Percentiles rank a stretch among this genome's conserved stretches.
Conservation (phyloP, 2,888 invertebrate genomes). For the Synanthedon formicaeformis region DNA sequence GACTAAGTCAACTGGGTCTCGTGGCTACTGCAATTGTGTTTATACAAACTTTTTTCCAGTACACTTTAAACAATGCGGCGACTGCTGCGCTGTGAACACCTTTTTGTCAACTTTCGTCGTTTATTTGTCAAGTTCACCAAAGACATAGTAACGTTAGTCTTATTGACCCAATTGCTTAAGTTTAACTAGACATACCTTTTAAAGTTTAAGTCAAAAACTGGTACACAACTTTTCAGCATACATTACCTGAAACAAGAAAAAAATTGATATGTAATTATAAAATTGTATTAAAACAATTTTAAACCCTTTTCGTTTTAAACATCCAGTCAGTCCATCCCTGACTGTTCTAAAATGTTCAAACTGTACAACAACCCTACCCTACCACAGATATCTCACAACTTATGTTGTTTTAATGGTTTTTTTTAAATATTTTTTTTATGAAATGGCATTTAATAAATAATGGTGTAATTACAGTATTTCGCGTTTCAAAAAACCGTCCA, state of each 20-base stretch:
- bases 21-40: background rate
- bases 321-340: too few relatives aligned
- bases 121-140: constrained; percentile 5
- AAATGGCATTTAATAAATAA: background rate
- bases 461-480: background rate
- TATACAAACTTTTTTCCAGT: constrained; percentile 12
- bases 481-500: background rate
- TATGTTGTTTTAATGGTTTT: too few relatives aligned
- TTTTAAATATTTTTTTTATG: too few relatives aligned
- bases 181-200: background rate
- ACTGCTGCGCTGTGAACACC: constrained; percentile 27
- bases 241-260: too few relatives aligned
- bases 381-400: too few relatives aligned
- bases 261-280: too few relatives aligned
- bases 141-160: constrained; percentile 17
- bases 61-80: constrained; percentile 30
- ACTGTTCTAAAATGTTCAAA: too few relatives aligned
- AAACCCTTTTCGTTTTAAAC: too few relatives aligned
- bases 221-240: too few relatives aligned
- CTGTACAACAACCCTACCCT: too few relatives aligned
- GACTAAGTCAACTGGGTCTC: background rate
- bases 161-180: constrained; percentile 8
- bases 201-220: background rate
- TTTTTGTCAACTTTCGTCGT: constrained; percentile 38
- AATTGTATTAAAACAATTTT: too few relatives aligned